Evolutionary conservation across 2,888 invertebrate species (phyloP).

Genomic region (Meiosimyza platycephala): DNA sequence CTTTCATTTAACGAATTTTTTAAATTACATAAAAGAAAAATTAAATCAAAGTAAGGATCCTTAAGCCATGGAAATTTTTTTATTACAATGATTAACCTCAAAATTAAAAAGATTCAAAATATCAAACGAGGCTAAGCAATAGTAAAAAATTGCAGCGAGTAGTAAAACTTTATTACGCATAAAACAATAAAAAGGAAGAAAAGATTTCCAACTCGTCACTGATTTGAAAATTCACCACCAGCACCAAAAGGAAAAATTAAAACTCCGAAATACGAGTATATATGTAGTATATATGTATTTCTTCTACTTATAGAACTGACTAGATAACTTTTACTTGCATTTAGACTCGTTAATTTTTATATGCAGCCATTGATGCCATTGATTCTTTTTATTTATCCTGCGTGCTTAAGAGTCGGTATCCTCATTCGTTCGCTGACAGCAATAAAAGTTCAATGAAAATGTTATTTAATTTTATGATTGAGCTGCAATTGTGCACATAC

Average conservation of each 20-base stretch:
- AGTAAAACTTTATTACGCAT: conserved; percentile 7
- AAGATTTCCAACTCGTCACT: neutral
- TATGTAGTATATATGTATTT: neutral
- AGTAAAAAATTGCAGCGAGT: neutral
- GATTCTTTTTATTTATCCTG: neutral
- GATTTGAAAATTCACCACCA: neutral
- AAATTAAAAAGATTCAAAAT: conserved; percentile 10
- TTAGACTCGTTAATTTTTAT: conserved; percentile 32
- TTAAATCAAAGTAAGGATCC: neutral
- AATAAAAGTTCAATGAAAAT: conserved; percentile 47
- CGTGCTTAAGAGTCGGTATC: neutral
- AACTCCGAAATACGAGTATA: too few species aligned
- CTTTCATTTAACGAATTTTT: neutral
- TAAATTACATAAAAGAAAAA: neutral
- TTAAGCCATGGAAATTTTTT: neutral
- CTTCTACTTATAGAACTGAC: neutral
- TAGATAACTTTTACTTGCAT: conserved; percentile 29
- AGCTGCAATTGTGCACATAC: conserved; percentile 27
- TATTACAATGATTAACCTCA: conserved; percentile 10
- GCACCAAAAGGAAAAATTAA: too few species aligned
- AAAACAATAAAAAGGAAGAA: conserved; percentile 1
- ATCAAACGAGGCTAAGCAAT: neutral
- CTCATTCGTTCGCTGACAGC: conserved; percentile 11
- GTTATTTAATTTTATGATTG: conserved; percentile 49
- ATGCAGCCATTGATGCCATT: neutral